phyloP scores from a whole-genome alignment of 1,140 invertebrate genomes.

The Atta texana region DNA sequence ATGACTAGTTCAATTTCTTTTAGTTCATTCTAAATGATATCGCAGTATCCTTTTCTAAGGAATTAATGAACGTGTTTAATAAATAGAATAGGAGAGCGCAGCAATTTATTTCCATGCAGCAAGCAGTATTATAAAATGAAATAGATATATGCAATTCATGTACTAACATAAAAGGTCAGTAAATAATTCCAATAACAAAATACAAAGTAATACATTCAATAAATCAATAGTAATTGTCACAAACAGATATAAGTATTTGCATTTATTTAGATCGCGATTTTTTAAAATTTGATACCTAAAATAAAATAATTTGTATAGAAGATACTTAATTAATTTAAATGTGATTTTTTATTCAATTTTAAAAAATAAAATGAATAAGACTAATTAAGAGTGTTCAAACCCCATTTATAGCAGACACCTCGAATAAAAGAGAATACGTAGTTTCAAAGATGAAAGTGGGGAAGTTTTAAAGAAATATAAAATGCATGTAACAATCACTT shows the following conservation, averaged over 20 bases:
- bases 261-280: not conserved
- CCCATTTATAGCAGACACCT: not conserved
- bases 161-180: not conserved
- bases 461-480: constrained; percentile 21
- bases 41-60: not conserved
- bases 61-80: constrained; percentile 35
- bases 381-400: constrained; percentile 4
- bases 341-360: no score
- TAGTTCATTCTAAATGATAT: constrained; percentile 23
- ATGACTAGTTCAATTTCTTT: constrained; percentile 28
- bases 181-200: constrained; percentile 39
- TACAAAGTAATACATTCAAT: constrained; percentile 4
- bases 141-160: not conserved
- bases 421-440: not conserved
- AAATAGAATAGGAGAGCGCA: constrained; percentile 44
- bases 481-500: constrained; percentile 19
- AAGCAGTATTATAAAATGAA: constrained; percentile 48
- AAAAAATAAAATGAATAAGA: constrained; percentile 12
- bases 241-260: not conserved
- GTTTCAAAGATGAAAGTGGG: constrained; percentile 8
- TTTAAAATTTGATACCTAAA: not conserved
- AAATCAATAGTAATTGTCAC: constrained; percentile 10
- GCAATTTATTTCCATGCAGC: constrained; percentile 31
- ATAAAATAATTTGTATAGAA: not conserved
- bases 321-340: not conserved